phyloP scores from a whole-genome alignment of 2,797 vertebrate genomes.

The Mormyrops boulengeri region DNA sequence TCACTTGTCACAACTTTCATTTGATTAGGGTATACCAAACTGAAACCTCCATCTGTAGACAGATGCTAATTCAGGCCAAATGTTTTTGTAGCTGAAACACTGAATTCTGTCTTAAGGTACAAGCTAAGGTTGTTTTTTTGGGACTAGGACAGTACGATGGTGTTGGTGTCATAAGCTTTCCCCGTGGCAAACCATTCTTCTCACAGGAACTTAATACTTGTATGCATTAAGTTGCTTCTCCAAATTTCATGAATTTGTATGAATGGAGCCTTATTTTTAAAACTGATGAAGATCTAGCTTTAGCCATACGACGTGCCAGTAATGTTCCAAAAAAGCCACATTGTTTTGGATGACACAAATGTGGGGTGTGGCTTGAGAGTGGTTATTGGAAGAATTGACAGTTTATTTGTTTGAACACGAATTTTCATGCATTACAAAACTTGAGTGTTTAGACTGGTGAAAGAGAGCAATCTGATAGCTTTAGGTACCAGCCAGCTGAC shows the following conservation, averaged over 20 bases:
- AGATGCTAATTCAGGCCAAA: conserved; percentile 1
- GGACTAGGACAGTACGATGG: not conserved
- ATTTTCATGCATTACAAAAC: not conserved
- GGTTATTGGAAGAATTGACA: not conserved
- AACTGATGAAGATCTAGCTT: not conserved
- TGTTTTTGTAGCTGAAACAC: not conserved
- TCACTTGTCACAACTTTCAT: not conserved
- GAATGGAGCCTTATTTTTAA: not conserved
- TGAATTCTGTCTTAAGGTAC: not conserved
- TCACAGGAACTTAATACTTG: not conserved
- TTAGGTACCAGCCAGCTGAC: not conserved
- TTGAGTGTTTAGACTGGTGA: not conserved
- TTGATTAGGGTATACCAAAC: not conserved
- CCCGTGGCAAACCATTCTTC: not conserved
- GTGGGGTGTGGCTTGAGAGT: not conserved
- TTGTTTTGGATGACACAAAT: not conserved
- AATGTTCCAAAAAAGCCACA: not conserved
- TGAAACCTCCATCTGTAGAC: not conserved
- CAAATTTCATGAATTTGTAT: not conserved
- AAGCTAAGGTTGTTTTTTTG: not conserved
- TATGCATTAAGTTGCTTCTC: not conserved
- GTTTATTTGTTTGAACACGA: not conserved
- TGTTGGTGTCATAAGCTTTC: not conserved
- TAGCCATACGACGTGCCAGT: not conserved
- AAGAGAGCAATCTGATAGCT: not conserved